Evolutionary conservation across 2,113 vertebrate species (phyloP), one percentile per base, ranked within the genome.

Genomic region (Albula goreensis): DNA sequence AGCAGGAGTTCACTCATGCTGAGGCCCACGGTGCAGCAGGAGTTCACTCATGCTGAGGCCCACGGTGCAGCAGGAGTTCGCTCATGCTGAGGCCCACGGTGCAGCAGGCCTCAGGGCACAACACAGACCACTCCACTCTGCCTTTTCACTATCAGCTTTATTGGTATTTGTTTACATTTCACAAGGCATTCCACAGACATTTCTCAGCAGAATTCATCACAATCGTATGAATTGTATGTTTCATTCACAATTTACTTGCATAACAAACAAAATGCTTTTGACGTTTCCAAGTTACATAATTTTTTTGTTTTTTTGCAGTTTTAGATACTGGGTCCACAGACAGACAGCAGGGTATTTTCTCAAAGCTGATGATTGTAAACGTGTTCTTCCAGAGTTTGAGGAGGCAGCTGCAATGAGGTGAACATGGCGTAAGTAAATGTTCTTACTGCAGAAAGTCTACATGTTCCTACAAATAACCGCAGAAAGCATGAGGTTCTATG

Each of bases 181-280:
- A 98, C 97, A 97, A 98, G 95, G 97, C 98, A 98, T 98, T 98
- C 97, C 98, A 98, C 96, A 97, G 96, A 98, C 96, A 96, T 93
- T 95, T 97, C 96, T 96, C 91, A 86, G 96, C 95, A 95, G 94
- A 96, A 95, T 95, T 96, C 95, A 96, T 97, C 96, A 96, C 96
- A 95, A 97, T 92, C 94, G 93, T 95, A 95, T 95, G 95, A 96
- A 94, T 41, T 41, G 31, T 41, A 41, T 41, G 96, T 94, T 91
- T 96, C 95, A 96, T 95, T 96, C 95, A 94, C 94, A 93, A 94
- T 94, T 66, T 96, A 96, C 96, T 96, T 94, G 94, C 97, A 96
- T 95, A 96, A 97, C 96, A 94, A 95, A 95, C 93, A 96, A 74
- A 41, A 96, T 92, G 94, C 93, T 95, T 92, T 31, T 74, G 8